These are phyloP conservation scores for Mus spicilegus DNA, from an alignment of 2,113 vertebrate genomes.

Conservation along the genomic window DNA sequence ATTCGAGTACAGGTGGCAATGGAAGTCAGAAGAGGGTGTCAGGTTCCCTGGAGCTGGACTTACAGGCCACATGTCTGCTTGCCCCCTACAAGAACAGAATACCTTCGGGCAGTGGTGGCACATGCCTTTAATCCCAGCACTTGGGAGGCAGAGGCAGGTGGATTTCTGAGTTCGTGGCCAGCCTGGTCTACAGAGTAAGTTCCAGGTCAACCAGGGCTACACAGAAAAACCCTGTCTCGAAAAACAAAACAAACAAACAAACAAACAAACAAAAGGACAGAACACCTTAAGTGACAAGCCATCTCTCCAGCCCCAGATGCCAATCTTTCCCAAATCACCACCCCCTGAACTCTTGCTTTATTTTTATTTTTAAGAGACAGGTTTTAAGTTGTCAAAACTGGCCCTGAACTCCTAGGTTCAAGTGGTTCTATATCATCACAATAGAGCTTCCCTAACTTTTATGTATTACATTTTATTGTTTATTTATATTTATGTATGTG, in stretches of 20 bases:
- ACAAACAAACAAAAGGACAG: too few relatives aligned
- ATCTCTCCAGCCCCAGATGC: not conserved
- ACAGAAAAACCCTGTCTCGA: too few relatives aligned
- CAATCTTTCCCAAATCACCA: slow-evolving; percentile 41
- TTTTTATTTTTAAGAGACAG: not conserved
- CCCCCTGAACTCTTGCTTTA: not conserved
- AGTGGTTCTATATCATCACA: not conserved
- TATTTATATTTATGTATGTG: not conserved
- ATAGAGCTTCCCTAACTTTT: slow-evolving; percentile 6
- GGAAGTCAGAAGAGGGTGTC: not conserved
- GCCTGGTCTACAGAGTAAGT: too few relatives aligned
- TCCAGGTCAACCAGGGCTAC: too few relatives aligned
- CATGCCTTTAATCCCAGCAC: too few relatives aligned
- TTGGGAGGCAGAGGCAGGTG: too few relatives aligned
- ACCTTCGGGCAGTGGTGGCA: not conserved
- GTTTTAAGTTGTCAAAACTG: not conserved
- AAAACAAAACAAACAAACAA: too few relatives aligned
- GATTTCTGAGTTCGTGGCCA: too few relatives aligned
- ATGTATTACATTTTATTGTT: not conserved
- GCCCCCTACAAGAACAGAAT: not conserved
- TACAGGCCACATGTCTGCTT: not conserved
- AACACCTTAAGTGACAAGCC: not conserved
- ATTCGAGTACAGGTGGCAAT: not conserved
- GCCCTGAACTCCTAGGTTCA: not conserved
- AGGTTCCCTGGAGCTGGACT: not conserved